Evolutionary conservation across 64 coral and sea anemone species (phyloP).

Genomic region (Acropora tenuis): DNA sequence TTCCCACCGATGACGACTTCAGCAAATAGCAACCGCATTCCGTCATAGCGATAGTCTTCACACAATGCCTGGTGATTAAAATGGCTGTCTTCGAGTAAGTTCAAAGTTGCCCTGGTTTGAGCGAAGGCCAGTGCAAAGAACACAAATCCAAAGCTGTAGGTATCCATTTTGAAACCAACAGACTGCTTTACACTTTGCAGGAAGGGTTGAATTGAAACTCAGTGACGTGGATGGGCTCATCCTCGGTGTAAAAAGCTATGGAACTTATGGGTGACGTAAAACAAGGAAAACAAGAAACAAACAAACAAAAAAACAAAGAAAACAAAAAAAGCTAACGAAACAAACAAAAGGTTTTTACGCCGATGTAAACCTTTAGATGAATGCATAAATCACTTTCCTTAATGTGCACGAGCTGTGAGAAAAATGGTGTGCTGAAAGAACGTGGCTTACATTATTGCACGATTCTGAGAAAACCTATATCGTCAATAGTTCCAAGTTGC

Average conservation of each 20-base stretch:
- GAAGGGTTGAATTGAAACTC: neutral
- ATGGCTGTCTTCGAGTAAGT: constrained; percentile 14
- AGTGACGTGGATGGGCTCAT: neutral
- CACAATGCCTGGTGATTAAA: neutral
- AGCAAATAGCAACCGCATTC: neutral
- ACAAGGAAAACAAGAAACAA: too few species aligned
- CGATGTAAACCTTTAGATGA: too few species aligned
- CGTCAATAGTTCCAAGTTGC: too few species aligned
- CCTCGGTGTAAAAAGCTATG: too few species aligned
- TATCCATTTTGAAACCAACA: neutral
- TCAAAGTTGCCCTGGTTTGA: neutral
- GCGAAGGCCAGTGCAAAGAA: neutral
- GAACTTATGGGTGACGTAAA: too few species aligned
- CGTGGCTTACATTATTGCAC: neutral
- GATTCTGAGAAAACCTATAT: too few species aligned
- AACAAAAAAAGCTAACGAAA: too few species aligned
- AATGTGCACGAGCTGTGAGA: neutral
- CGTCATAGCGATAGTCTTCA: constrained; percentile 13
- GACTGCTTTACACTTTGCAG: neutral
- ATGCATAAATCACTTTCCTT: neutral
- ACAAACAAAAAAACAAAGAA: too few species aligned
- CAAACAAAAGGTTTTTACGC: too few species aligned
- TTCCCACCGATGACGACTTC: constrained; percentile 11
- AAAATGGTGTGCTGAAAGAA: neutral
- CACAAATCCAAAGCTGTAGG: neutral